These are phyloP conservation scores for Odiellus spinosus DNA, from an alignment of 2,888 invertebrate genomes.

Conservation along the genomic window DNA sequence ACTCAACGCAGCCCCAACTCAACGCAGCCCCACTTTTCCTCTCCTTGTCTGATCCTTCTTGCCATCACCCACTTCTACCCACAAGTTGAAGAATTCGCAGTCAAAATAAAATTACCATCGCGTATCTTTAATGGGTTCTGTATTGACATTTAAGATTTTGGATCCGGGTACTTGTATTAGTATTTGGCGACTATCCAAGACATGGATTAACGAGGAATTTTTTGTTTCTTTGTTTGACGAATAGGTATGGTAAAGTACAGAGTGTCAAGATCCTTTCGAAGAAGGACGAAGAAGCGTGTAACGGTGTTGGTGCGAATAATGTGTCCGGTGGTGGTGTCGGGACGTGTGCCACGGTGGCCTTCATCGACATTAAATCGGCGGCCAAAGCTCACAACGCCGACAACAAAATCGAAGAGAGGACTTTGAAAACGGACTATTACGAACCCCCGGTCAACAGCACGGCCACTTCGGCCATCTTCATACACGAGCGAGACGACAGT, in stretches of 20 bases:
- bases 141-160: too few relatives aligned
- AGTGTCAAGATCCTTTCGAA: constrained; percentile 75
- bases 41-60: too few relatives aligned
- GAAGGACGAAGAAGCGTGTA: constrained; percentile 22
- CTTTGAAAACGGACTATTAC: constrained; percentile 78
- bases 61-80: too few relatives aligned
- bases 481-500: constrained; percentile 20
- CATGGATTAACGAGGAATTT: neutral
- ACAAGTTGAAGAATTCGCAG: too few relatives aligned
- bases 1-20: too few relatives aligned
- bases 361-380: constrained; percentile 93
- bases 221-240: neutral
- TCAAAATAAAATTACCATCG: too few relatives aligned
- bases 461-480: constrained; percentile 22
- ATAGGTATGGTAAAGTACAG: constrained; percentile 92
- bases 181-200: too few relatives aligned
- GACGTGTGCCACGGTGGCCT: constrained; percentile 75
- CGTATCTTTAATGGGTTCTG: too few relatives aligned
- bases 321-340: constrained; percentile 7
- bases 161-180: too few relatives aligned
- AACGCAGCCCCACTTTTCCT: too few relatives aligned
- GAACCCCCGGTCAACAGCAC: constrained; percentile 45
- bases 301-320: constrained; percentile 26
- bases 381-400: constrained; percentile 81
- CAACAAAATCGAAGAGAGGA: constrained; percentile 70